phyloP scores from a whole-genome alignment of 2,888 invertebrate species.

The Dioctria linearis region DNA sequence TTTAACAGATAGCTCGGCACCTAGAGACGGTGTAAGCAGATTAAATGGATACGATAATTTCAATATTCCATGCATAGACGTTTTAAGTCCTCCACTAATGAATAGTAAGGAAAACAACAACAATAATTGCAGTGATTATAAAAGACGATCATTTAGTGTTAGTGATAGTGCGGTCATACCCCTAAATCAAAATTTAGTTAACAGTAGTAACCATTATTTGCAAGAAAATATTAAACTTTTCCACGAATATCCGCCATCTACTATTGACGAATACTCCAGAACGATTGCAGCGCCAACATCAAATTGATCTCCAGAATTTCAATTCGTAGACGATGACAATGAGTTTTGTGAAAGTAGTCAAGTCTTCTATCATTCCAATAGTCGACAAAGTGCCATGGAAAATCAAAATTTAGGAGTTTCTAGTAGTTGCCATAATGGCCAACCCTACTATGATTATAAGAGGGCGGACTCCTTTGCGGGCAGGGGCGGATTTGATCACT shows the following conservation, averaged over 20 bases:
- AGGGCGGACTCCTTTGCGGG: slow-evolving; percentile 67
- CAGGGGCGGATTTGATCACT: too few species aligned
- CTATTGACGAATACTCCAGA: slow-evolving; percentile 41
- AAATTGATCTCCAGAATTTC: slow-evolving; percentile 64
- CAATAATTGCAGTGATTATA: slow-evolving; percentile 61
- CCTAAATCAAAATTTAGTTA: slow-evolving; percentile 2
- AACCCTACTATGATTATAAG: slow-evolving; percentile 60
- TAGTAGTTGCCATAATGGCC: neutral
- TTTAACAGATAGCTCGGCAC: slow-evolving; percentile 34
- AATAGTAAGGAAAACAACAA: slow-evolving; percentile 34
- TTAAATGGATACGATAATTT: slow-evolving; percentile 63
- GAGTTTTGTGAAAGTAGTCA: slow-evolving; percentile 67
- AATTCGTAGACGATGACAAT: slow-evolving; percentile 64
- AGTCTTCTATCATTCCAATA: slow-evolving; percentile 57
- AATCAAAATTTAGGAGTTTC: neutral
- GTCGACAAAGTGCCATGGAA: slow-evolving; percentile 15
- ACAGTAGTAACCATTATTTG: neutral
- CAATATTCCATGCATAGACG: slow-evolving; percentile 68
- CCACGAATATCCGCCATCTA: too few species aligned
- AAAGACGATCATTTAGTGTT: slow-evolving; percentile 44
- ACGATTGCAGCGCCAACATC: slow-evolving; percentile 53
- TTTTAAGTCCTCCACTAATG: slow-evolving; percentile 60
- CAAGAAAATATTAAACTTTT: slow-evolving; percentile 22
- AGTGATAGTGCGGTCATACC: neutral
- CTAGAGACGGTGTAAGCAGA: neutral